Evolutionary conservation across 23 tunicate species (phyloP), one percentile per base, ranked within the genome.

Genomic region (Trididemnum nubilum): DNA sequence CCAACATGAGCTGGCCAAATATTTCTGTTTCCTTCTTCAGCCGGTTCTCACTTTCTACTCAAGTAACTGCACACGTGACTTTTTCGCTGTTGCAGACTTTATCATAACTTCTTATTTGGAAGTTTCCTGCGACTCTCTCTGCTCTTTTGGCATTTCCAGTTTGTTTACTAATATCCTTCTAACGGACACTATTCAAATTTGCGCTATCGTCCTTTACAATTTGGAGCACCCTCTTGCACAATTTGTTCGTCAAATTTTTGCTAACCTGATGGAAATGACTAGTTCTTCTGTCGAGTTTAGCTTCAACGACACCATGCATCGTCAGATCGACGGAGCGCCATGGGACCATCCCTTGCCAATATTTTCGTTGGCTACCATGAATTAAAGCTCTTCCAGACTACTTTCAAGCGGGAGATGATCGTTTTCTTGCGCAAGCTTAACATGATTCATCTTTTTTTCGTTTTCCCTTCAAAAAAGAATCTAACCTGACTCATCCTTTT

Each of bases 1-100:
- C 32, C 80, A 74, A 36, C 80, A 74, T 39, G 5, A 74, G 23
- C 19, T 74, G 2, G 25, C 80, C 19, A 39, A 36, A 37, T 49
- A 33, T 29, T 26, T 39, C 61, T 36, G 30, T 22, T 34, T 5
- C 22, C 7, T 71, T 19, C 49, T 71, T 18, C 49, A 71, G 23
- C 76, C 37, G 4, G 40, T 71, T 29, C 76, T 71, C n/a, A 9
- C 23, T 34, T 21, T 34, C 5, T 23, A 15, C 26, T 71, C 37
- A 7, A 5, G 19, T 64, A 19, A 26, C 67, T 61, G 67, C 26
- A 61, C n/a, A 12, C 26, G n/a, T 3, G 29, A 61, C n/a, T 61
- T 26, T 61, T 61, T 22, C 18, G 29, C 67, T 61, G 22, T 61
- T 12, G 67, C 26, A 3, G 67, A 61, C 4, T 3, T 44, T 15